Evolutionary conservation across 2,113 vertebrate genomes (phyloP).

Genomic region (Triplophysa siluroides): DNA sequence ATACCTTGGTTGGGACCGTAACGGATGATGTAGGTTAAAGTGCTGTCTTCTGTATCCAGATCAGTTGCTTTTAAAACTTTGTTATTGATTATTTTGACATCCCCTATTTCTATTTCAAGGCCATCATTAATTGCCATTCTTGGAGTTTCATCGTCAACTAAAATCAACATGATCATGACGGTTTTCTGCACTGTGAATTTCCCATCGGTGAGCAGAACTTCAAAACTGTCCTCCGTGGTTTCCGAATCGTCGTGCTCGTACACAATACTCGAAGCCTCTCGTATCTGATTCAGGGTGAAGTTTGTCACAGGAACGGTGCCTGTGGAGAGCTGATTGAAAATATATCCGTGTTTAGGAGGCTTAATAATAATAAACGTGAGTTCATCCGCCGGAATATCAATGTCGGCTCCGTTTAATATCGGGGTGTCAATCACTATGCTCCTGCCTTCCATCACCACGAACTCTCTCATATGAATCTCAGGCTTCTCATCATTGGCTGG

Average conservation of each 20-base stretch:
- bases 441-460: constrained; percentile 98
- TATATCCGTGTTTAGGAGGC: constrained; percentile 83
- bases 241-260: constrained; percentile 95
- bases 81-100: constrained; percentile 81
- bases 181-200: constrained; percentile 80
- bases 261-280: constrained; percentile 88
- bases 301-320: constrained; percentile 82
- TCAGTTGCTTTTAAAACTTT: constrained; percentile 90
- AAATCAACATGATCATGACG: constrained; percentile 83
- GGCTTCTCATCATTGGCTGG: constrained; percentile 91
- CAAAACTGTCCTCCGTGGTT: constrained; percentile 87
- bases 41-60: constrained; percentile 89
- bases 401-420: constrained; percentile 87
- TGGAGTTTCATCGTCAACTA: constrained; percentile 94
- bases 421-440: constrained; percentile 90
- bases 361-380: constrained; percentile 82
- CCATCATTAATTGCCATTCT: constrained; percentile 93
- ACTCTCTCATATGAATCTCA: constrained; percentile 88
- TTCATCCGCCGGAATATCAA: constrained; percentile 81
- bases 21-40: constrained; percentile 82
- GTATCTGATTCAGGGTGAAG: constrained; percentile 89
- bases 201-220: constrained; percentile 86
- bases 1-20: constrained; percentile 86
- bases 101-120: constrained; percentile 88
- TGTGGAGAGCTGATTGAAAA: constrained; percentile 86